Base-by-base conservation (phyloP, 2,797 vertebrate species). In the Babyrousa celebensis region DNA sequence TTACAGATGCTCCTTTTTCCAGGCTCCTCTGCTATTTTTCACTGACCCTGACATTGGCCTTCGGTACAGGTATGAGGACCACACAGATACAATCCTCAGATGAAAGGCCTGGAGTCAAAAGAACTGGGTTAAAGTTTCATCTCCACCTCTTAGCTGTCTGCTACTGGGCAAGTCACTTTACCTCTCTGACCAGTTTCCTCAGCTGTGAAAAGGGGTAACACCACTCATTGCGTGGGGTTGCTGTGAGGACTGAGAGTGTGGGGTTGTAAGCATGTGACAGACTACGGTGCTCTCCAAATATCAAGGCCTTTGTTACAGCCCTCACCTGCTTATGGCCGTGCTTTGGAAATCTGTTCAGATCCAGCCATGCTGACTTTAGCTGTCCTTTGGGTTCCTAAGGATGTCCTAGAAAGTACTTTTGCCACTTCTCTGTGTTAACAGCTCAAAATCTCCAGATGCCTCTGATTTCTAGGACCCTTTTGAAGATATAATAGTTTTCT, bases 391-490 rank as follows among this genome's bases (percentile, higher is more conserved):
- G 80, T 70, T 91, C 80, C 82, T 74, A 91, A 91, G n/a, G 94
- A 78, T 78, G 97, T 96, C 97, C 96, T 97, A 93, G 94, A 97
- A 98, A 97, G 97, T 78, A 94, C 23, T 58, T 74, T 70, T 58
- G 15, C 62, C 70, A 95, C 68, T 56, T 96, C 52, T 70, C 91
- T 85, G 85, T 2, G 92, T 96, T 96, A 97, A 96, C 78, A 94
- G 94, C 82, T 97, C 54, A 63, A 62, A 84, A 96, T 96, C 96
- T 97, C 91, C 74, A 96, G 78, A n/a, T 75, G 89, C 85, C 32
- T 92, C 60, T 96, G 95, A 94, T 96, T 82, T 70, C 79, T 32
- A 78, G 60, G 92, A 48, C 93, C 3, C 29, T 88, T 95, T 89
- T 43, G 77, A 95, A 88, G 36, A 82, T 56, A 85, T 1, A 15